phyloP scores from a whole-genome alignment of 2,797 vertebrate genomes.

The Lagocephalus sceleratus region DNA sequence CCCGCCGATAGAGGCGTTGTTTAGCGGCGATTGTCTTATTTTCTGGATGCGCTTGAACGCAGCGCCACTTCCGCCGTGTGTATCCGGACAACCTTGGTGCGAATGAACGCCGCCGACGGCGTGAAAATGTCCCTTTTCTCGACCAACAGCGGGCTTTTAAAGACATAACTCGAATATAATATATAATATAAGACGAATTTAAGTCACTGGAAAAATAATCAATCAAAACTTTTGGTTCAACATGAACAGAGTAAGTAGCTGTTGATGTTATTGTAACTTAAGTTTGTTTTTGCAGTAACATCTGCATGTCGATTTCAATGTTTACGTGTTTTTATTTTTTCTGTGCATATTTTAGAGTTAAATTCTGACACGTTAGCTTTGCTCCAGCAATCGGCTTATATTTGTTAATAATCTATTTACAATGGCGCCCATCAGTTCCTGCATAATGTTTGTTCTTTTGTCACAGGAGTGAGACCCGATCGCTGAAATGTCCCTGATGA shows the following conservation, averaged over 20 bases:
- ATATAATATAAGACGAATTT: neutral
- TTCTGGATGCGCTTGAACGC: constrained; percentile 13
- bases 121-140: neutral
- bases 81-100: constrained; percentile 20
- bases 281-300: no score
- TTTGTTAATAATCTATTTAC: no score
- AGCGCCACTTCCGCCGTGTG: neutral
- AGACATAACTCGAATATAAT: neutral
- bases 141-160: neutral
- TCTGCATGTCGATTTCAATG: no score
- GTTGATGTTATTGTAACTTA: neutral
- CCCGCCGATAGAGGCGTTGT: neutral
- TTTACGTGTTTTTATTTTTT: no score
- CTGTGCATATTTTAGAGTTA: no score
- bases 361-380: no score
- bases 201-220: neutral
- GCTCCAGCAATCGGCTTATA: no score
- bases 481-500: constrained; percentile 47
- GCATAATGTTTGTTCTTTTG: neutral
- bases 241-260: constrained; percentile 24
- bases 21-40: neutral
- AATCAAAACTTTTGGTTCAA: neutral
- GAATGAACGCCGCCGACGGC: neutral
- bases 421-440: no score
- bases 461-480: constrained; percentile 26